Base-by-base conservation (phyloP, 2,888 invertebrate genomes). In the Nemoura dubitans region DNA sequence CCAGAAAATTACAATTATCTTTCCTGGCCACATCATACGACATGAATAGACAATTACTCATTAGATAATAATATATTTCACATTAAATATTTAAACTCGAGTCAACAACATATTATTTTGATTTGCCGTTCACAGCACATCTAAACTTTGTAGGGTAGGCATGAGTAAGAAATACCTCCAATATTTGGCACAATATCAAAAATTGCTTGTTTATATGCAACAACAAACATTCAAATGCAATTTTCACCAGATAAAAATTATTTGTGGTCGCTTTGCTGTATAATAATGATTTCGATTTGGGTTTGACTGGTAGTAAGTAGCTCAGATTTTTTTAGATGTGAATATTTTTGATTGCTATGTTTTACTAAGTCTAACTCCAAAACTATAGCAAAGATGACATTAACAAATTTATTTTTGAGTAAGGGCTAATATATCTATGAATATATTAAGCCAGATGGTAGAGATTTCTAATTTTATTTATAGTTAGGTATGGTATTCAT, bases 101-200 rank as follows among this genome's bases (percentile, higher is more conserved):
- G 14, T 59, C 21, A 59, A 59, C 59, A 59, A 59, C 59, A 59
- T 59, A 21, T 59, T 59, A 59, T 59, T 59, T 59, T 59, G 59
- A 59, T 59, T 59, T 59, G 59, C 59, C 59, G 21, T 59, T 59
- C 59, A 59, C 59, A 59, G 59, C 59, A 59, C 59, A 59, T 59
- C 59, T 59, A 59, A 21, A 59, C 59, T 59, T 59, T 59, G 59
- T 59, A 59, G 21, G 59, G 59, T 59, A 59, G 59, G 59, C 59
- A 59, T 59, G 59, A 59, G 59, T 59, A 21, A 59, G 59, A 59
- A 59, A 59, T 59, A 59, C 59, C 59, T 59, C 59, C 14, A 59
- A 59, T 59, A 59, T 59, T 59, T 59, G 59, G 59, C 59, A 59
- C 59, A 59, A 59, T 59, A 59, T 59, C 59, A 59, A 59, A 59